Evolutionary conservation across 2,888 invertebrate genomes (phyloP).

Genomic region (Labia minor): DNA sequence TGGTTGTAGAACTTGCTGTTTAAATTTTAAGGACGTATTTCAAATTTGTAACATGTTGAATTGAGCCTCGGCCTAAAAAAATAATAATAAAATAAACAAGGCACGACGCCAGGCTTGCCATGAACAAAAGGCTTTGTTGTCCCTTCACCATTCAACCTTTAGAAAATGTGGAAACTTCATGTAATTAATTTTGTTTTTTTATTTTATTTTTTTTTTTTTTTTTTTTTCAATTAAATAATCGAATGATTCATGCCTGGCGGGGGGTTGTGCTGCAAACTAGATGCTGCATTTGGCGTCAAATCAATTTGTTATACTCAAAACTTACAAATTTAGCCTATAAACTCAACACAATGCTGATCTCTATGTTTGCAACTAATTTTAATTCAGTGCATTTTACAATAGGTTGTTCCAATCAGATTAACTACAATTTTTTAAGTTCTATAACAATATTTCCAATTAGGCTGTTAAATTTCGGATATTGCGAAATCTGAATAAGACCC

Average conservation of each 20-base stretch:
- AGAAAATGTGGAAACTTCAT: no score
- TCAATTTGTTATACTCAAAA: background rate
- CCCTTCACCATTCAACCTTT: no score
- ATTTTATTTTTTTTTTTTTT: background rate
- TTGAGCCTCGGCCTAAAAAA: slow-evolving; percentile 2
- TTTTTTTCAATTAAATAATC: background rate
- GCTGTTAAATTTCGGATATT: background rate
- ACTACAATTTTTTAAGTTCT: background rate
- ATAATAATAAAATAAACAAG: background rate
- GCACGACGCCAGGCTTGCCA: background rate
- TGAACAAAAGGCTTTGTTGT: background rate
- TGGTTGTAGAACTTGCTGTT: background rate
- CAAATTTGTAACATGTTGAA: background rate
- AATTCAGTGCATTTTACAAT: background rate
- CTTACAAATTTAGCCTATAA: background rate
- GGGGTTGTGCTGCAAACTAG: background rate
- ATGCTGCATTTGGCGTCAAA: background rate
- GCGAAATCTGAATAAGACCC: background rate
- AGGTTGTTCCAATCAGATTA: background rate
- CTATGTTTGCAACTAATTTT: background rate
- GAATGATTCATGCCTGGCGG: background rate
- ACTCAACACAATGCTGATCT: background rate
- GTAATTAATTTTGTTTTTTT: background rate
- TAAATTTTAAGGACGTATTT: background rate
- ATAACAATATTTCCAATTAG: background rate